phyloP scores from a whole-genome alignment of 1,140 invertebrate genomes.

The Trialeurodes vaporariorum region DNA sequence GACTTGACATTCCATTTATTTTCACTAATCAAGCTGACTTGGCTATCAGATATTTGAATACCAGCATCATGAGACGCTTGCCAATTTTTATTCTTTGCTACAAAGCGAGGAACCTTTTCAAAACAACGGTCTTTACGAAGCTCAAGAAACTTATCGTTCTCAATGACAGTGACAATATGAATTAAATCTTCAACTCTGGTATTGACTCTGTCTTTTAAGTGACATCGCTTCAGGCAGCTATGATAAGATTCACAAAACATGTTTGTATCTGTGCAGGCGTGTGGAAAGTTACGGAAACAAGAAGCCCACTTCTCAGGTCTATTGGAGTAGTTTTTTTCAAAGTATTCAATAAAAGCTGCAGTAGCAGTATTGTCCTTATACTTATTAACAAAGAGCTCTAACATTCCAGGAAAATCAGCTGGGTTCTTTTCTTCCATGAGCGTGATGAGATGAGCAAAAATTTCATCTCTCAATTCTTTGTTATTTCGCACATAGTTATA shows the following conservation, averaged over 20 bases:
- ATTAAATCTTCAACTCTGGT: not conserved
- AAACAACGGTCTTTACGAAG: not conserved
- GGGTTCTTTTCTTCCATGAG: not conserved
- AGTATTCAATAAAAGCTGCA: constrained; percentile 2
- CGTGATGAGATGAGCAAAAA: not conserved
- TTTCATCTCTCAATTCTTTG: not conserved
- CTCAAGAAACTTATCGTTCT: not conserved
- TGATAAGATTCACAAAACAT: not conserved
- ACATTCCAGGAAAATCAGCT: not conserved
- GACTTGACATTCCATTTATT: not conserved
- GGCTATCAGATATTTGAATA: not conserved
- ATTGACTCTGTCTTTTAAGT: not conserved
- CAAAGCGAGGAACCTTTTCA: not conserved
- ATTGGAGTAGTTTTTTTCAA: not conserved
- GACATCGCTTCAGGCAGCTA: not conserved
- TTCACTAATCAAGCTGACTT: not conserved
- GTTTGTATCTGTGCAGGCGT: constrained; percentile 1
- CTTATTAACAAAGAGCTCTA: not conserved
- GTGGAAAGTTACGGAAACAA: constrained; percentile 3
- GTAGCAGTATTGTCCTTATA: not conserved
- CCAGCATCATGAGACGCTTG: not conserved
- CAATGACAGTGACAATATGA: not conserved
- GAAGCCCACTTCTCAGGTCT: not conserved
- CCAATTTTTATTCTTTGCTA: not conserved
- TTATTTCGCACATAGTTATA: not conserved